phyloP scores from a whole-genome alignment of 2,797 vertebrate species.

The Channallabes apus region DNA sequence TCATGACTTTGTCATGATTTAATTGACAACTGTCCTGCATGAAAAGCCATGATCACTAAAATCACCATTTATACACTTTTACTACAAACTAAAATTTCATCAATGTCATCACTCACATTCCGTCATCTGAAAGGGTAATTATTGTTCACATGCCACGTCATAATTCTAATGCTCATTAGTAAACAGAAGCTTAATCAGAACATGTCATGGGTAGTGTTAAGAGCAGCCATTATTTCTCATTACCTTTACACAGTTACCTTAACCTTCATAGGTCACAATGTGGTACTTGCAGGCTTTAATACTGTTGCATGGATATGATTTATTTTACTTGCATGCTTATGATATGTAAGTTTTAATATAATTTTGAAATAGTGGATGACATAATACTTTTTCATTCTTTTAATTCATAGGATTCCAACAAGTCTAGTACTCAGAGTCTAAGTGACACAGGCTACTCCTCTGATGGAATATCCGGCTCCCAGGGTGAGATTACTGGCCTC shows the following conservation, averaged over 20 bases:
- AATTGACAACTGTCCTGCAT: conserved; percentile 47
- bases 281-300: conserved; percentile 4
- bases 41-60: conserved; percentile 20
- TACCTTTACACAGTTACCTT: background rate
- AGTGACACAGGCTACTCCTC: conserved; percentile 99
- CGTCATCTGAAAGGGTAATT: background rate
- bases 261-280: background rate
- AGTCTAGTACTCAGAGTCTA: conserved; percentile 93
- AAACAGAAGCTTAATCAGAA: background rate
- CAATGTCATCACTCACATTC: conserved; percentile 1
- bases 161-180: background rate
- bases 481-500: conserved; percentile 91
- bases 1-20: conserved; percentile 36
- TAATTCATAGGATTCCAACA: conserved; percentile 82
- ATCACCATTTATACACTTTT: conserved; percentile 12
- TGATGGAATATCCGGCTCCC: conserved; percentile 93
- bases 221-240: conserved; percentile 1
- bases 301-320: conserved; percentile 26
- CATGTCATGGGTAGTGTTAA: background rate
- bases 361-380: background rate
- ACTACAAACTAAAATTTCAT: conserved; percentile 14
- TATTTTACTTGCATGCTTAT: conserved; percentile 9
- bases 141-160: conserved; percentile 11
- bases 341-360: background rate
- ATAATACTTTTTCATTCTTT: background rate